phyloP scores from a whole-genome alignment of 2,797 vertebrate species.

The Buceros bicornis region DNA sequence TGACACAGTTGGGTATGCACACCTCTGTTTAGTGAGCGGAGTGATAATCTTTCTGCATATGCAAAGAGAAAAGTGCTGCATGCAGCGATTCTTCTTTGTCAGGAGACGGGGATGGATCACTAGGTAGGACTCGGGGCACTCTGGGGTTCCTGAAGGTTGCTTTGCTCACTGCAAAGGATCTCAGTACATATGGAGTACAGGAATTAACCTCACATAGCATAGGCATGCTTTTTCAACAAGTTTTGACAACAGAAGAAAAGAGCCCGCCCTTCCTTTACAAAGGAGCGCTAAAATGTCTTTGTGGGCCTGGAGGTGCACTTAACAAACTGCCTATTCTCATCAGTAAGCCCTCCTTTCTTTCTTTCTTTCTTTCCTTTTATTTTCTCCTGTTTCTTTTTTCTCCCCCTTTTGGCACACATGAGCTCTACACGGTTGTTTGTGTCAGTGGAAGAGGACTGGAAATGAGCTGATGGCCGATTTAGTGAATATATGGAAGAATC shows the following conservation, averaged over 20 bases:
- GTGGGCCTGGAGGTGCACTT: constrained; percentile 83
- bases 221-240: constrained; percentile 63
- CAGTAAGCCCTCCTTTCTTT: constrained; percentile 40
- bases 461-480: constrained; percentile 8
- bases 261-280: constrained; percentile 54
- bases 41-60: constrained; percentile 44
- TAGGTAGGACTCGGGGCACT: neutral
- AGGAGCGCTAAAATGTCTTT: constrained; percentile 79
- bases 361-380: neutral
- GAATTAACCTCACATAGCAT: constrained; percentile 70
- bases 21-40: constrained; percentile 49
- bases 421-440: neutral
- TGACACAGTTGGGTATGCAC: constrained; percentile 36
- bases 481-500: neutral
- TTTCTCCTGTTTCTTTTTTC: neutral
- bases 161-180: constrained; percentile 64
- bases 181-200: constrained; percentile 42
- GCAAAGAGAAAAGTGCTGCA: constrained; percentile 59
- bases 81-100: constrained; percentile 40
- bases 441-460: constrained; percentile 17
- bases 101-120: neutral
- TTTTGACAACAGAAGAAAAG: neutral
- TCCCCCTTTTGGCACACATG: neutral
- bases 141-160: constrained; percentile 47
- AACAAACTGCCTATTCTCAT: constrained; percentile 72